Conservation (phyloP, 2,888 invertebrate genomes). For the Coronaproctus castanopsis region DNA sequence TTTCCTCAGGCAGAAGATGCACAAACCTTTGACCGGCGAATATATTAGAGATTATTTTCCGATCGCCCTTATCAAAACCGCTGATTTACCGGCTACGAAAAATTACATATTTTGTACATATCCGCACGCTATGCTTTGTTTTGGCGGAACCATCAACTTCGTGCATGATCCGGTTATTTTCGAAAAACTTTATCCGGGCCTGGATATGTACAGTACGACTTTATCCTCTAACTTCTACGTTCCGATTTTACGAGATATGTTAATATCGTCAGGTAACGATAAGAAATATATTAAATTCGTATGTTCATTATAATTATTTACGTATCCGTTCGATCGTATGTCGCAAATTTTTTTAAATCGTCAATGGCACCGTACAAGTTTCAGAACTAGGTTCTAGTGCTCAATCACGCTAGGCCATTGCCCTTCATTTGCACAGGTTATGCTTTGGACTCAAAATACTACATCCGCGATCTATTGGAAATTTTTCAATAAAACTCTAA, state of each 20-base stretch:
- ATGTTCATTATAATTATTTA: background rate
- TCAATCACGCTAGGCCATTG: no score
- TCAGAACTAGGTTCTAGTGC: no score
- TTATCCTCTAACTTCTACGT: conserved; percentile 49
- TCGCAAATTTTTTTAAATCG: no score
- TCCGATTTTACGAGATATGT: conserved; percentile 44
- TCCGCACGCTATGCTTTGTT: conserved; percentile 75
- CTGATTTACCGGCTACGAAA: conserved; percentile 51
- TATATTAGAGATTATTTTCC: conserved; percentile 50
- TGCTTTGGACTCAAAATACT: no score
- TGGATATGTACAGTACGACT: conserved; percentile 40
- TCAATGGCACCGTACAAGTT: no score
- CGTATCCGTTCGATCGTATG: no score
- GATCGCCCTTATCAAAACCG: conserved; percentile 56
- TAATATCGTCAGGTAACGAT: background rate
- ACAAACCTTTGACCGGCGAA: background rate
- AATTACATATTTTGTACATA: conserved; percentile 75
- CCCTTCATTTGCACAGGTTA: no score
- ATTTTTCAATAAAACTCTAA: no score
- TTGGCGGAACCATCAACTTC: conserved; percentile 60
- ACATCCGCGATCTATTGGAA: no score
- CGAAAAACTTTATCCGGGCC: conserved; percentile 37
- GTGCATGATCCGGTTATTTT: conserved; percentile 41
- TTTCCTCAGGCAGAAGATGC: background rate
- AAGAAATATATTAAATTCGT: background rate